Evolutionary conservation across 2,888 invertebrate species (phyloP).

Genomic region (Tenodera sinensis): DNA sequence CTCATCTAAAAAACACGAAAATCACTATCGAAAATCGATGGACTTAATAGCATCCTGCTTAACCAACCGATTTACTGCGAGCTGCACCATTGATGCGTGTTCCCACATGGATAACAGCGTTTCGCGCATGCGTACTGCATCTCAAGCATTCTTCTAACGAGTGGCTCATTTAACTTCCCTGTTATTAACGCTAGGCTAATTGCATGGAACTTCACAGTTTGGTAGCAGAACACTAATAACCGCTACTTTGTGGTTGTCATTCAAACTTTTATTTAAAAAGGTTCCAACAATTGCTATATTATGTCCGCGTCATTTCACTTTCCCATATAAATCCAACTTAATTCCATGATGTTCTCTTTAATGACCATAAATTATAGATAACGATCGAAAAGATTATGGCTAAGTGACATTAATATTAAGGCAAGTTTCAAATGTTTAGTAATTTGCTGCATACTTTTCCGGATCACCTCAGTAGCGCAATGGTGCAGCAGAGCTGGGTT

Average conservation of each 20-base stretch:
- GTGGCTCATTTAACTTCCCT: background rate
- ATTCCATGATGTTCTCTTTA: background rate
- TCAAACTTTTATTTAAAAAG: background rate
- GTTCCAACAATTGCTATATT: background rate
- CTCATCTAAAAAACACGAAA: background rate
- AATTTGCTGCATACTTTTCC: too few species aligned
- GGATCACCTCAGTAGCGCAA: too few species aligned
- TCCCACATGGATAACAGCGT: background rate
- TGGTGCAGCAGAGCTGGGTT: too few species aligned
- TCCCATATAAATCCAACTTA: background rate
- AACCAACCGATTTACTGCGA: background rate
- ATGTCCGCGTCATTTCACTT: background rate
- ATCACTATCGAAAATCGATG: background rate
- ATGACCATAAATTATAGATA: too few species aligned
- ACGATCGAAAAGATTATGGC: too few species aligned
- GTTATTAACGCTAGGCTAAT: background rate
- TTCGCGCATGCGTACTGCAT: background rate
- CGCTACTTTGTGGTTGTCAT: background rate
- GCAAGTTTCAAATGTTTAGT: too few species aligned
- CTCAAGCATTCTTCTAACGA: background rate
- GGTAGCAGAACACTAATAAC: background rate
- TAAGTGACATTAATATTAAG: too few species aligned
- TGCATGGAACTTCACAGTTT: background rate
- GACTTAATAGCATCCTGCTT: background rate
- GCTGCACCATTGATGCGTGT: background rate